Conservation (phyloP, 64 coral and sea anemone species). For the Montipora cactus region DNA sequence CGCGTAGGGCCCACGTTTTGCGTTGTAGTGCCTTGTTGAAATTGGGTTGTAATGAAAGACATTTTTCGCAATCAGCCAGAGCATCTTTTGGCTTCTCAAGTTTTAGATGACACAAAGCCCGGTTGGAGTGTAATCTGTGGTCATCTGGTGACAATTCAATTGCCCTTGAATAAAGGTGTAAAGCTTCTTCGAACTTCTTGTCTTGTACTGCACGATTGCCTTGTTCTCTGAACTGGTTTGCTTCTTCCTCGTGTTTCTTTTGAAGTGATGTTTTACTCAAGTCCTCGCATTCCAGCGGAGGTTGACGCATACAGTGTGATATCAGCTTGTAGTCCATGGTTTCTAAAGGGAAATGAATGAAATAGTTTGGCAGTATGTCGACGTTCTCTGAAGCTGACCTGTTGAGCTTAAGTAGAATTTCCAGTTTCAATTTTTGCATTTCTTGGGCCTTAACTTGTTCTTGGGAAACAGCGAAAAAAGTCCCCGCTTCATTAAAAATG, state of each 20-base stretch:
- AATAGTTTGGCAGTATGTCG: not conserved
- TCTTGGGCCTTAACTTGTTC: slow-evolving; percentile 77
- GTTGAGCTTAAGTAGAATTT: slow-evolving; percentile 26
- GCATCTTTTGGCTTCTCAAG: slow-evolving; percentile 44
- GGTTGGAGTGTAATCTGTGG: slow-evolving; percentile 63
- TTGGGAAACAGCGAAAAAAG: slow-evolving; percentile 72
- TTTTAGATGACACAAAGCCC: slow-evolving; percentile 75
- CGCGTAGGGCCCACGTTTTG: slow-evolving; percentile 74
- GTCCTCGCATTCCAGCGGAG: not conserved
- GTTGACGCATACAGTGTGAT: slow-evolving; percentile 70
- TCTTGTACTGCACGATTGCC: slow-evolving; percentile 72
- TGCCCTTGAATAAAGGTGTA: slow-evolving; percentile 44
- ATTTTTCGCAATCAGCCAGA: slow-evolving; percentile 77
- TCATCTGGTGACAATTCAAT: slow-evolving; percentile 37
- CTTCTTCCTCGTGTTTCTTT: not conserved
- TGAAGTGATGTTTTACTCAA: not conserved
- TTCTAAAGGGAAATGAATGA: slow-evolving; percentile 72
- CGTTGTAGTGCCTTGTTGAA: slow-evolving; percentile 70
- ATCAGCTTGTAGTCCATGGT: slow-evolving; percentile 75
- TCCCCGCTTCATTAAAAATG: slow-evolving; percentile 75
- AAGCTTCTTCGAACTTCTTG: slow-evolving; percentile 45
- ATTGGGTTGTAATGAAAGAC: slow-evolving; percentile 59
- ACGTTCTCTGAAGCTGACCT: not conserved
- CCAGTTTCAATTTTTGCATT: slow-evolving; percentile 65
- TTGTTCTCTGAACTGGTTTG: slow-evolving; percentile 57